Percentiles rank a stretch among this genome's conserved stretches.
phyloP scores from a whole-genome alignment of 2,797 vertebrate species.

The Stomatorhinus walkeri region DNA sequence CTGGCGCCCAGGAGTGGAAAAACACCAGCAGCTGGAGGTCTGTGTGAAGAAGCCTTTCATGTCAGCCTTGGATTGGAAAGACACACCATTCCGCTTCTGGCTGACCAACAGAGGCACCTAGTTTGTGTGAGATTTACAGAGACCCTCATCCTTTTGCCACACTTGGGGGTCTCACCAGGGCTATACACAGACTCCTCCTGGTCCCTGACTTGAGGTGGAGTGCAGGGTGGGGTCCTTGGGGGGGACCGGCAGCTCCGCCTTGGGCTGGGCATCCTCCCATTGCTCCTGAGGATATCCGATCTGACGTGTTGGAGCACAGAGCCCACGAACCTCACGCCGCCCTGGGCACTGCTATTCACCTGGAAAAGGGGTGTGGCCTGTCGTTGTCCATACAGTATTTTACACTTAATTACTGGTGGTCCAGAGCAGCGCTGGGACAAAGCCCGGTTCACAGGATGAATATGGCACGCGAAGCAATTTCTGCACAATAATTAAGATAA shows the following conservation, averaged over 20 bases:
- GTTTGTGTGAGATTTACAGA: background rate
- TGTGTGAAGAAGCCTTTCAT: slow-evolving; percentile 27
- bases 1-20: slow-evolving; percentile 66
- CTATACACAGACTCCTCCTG: slow-evolving; percentile 62
- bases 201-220: slow-evolving; percentile 67
- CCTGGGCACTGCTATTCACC: slow-evolving; percentile 80
- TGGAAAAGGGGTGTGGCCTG: slow-evolving; percentile 35
- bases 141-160: background rate
- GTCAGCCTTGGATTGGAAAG: background rate
- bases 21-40: slow-evolving; percentile 64
- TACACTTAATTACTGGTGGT: background rate
- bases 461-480: background rate
- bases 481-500: background rate
- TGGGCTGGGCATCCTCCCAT: slow-evolving; percentile 56
- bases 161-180: slow-evolving; percentile 50
- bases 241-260: slow-evolving; percentile 60
- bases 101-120: background rate
- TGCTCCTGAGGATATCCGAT: slow-evolving; percentile 42
- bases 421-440: background rate
- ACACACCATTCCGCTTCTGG: background rate
- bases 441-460: background rate
- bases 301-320: slow-evolving; percentile 72
- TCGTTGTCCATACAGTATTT: background rate
- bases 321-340: slow-evolving; percentile 81
- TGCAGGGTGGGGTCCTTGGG: slow-evolving; percentile 50